Percentiles rank a stretch among this genome's conserved stretches.
These are phyloP conservation scores for Isichthys henryi DNA, from an alignment of 2,113 vertebrate species.

Conservation along the genomic window DNA sequence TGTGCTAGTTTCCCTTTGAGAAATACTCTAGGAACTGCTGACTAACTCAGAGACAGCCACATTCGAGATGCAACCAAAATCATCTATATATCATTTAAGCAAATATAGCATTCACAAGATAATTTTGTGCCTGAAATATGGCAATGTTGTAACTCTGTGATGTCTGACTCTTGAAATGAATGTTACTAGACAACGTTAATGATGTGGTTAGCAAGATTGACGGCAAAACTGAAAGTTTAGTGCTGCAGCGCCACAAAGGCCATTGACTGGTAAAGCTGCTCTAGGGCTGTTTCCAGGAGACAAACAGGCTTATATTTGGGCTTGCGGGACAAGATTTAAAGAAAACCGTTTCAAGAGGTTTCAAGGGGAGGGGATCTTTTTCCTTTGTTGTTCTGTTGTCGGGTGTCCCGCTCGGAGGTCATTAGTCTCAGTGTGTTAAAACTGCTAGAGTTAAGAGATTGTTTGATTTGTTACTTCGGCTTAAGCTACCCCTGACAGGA, in stretches of 20 bases:
- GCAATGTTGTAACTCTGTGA: not conserved
- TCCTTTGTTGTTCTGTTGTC: not conserved
- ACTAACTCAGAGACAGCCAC: not conserved
- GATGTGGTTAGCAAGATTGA: not conserved
- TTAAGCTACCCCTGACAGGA: not conserved
- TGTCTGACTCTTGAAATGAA: not conserved
- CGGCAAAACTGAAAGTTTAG: not conserved
- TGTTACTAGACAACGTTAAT: not conserved
- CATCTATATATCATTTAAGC: not conserved
- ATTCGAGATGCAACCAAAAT: not conserved
- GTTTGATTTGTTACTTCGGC: not conserved
- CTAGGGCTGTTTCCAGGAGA: not conserved
- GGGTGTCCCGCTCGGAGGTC: not conserved
- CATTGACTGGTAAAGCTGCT: not conserved
- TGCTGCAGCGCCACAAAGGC: not conserved
- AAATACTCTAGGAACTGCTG: not conserved
- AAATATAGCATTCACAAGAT: not conserved
- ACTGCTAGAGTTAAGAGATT: not conserved
- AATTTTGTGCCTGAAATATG: not conserved
- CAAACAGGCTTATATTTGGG: not conserved
- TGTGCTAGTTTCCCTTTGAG: not conserved
- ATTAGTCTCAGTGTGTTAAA: slow-evolving; percentile 2
- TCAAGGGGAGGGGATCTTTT: not conserved
- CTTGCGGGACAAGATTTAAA: not conserved
- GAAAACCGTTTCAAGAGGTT: not conserved